These are phyloP conservation scores for Smittia aterrima DNA, from an alignment of 2,888 invertebrate genomes.

Conservation along the genomic window DNA sequence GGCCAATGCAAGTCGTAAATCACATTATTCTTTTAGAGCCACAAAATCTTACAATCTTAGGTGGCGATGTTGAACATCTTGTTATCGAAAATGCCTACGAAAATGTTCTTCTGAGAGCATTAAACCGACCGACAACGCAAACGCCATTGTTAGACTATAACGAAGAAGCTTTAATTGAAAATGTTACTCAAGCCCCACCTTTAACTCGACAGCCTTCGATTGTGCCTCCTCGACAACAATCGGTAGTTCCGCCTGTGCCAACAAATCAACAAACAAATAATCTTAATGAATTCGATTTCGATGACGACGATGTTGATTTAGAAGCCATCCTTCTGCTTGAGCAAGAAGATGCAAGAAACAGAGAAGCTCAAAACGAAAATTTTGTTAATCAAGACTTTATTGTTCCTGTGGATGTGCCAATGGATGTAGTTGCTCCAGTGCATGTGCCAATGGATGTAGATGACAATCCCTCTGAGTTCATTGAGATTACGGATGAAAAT, in stretches of 20 bases:
- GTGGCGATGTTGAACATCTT: constrained; percentile 63
- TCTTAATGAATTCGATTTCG: not conserved
- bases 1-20: constrained; percentile 59
- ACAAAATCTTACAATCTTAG: constrained; percentile 57
- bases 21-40: constrained; percentile 61
- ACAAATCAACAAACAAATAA: not conserved
- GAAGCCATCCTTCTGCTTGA: not conserved
- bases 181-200: not conserved
- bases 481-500: not conserved
- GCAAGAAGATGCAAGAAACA: not conserved
- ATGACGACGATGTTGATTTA: constrained; percentile 35
- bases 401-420: not conserved
- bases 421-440: not conserved
- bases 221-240: not conserved
- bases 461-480: not conserved
- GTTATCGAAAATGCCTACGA: constrained; percentile 57
- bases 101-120: constrained; percentile 57
- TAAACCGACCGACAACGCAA: constrained; percentile 55
- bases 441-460: not conserved
- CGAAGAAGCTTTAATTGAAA: not conserved
- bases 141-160: constrained; percentile 41
- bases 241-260: not conserved
- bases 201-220: not conserved
- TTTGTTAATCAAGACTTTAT: not conserved
- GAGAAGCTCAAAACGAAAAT: not conserved